A percentile compares a stretch with the other conserved stretches of the same genome.
Conservation (phyloP, 2,888 invertebrate genomes). For the Apodemia mormo region DNA sequence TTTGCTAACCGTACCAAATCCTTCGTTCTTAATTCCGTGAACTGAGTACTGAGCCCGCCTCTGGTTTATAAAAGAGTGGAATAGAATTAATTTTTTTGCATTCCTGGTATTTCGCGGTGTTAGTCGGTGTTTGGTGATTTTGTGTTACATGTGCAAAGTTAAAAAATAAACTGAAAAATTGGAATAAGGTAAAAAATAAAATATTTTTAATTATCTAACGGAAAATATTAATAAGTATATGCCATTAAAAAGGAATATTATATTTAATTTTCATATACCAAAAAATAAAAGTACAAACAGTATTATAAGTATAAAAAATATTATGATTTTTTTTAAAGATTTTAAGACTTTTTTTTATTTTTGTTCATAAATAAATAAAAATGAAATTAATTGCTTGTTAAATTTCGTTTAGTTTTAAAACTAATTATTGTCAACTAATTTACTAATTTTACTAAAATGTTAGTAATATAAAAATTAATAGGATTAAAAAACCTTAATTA, state of each 20-base stretch:
- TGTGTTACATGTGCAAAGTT: slow-evolving; percentile 21
- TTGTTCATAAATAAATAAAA: slow-evolving; percentile 9
- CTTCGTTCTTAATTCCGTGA: slow-evolving; percentile 62
- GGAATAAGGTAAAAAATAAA: neutral
- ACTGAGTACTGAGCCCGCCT: slow-evolving; percentile 39
- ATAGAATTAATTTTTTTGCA: slow-evolving; percentile 57
- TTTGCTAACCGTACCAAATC: slow-evolving; percentile 56
- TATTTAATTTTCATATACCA: neutral
- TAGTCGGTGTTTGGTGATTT: slow-evolving; percentile 29
- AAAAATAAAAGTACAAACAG: no score
- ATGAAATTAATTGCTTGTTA: neutral
- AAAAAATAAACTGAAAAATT: slow-evolving; percentile 16
- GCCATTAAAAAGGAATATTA: neutral
- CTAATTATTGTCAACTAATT: no score
- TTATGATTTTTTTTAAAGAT: no score
- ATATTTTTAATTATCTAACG: neutral
- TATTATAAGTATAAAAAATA: no score
- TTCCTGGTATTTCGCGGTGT: slow-evolving; percentile 50
- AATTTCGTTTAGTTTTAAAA: no score
- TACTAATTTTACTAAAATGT: no score
- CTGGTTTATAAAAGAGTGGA: slow-evolving; percentile 69
- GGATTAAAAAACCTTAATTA: no score
- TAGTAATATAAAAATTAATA: no score
- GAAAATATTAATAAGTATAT: neutral
- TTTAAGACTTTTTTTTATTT: neutral